Percentiles rank a stretch among this genome's conserved stretches.
These are phyloP conservation scores for Volucella inanis DNA, from an alignment of 2,888 invertebrate species.

Conservation along the genomic window DNA sequence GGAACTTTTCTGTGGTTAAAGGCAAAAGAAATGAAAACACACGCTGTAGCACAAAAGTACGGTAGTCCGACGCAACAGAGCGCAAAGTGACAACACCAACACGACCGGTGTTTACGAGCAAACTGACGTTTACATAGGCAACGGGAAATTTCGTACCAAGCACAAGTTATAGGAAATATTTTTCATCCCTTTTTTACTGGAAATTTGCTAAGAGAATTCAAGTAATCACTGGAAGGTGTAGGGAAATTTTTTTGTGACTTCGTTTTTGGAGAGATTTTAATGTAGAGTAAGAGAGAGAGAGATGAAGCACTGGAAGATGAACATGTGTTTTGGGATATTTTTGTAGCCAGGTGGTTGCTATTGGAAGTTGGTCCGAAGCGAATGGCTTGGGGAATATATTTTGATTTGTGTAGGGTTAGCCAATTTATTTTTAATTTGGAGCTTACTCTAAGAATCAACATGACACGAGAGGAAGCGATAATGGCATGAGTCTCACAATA, in stretches of 20 bases:
- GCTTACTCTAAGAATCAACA: too few species aligned
- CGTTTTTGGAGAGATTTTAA: constrained; percentile 5
- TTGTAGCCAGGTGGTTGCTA: neutral
- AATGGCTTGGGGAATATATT: neutral
- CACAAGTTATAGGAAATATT: constrained; percentile 31
- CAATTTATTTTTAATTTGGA: too few species aligned
- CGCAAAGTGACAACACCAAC: constrained; percentile 60
- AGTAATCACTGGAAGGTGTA: constrained; percentile 1
- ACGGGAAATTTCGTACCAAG: constrained; percentile 58
- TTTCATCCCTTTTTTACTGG: constrained; percentile 22
- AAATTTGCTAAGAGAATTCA: constrained; percentile 21
- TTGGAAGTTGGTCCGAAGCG: neutral
- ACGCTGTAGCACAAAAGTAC: neutral
- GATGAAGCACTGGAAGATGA: neutral
- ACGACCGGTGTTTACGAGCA: constrained; percentile 70
- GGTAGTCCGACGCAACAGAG: constrained; percentile 26
- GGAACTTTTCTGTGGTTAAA: constrained; percentile 17
- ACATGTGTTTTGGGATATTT: constrained; percentile 20
- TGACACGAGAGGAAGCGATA: too few species aligned
- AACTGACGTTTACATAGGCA: constrained; percentile 70
- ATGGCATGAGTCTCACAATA: too few species aligned
- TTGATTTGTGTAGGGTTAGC: neutral
- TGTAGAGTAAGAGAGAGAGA: constrained; percentile 1
- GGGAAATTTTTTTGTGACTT: neutral
- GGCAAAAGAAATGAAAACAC: neutral